Evolutionary conservation across 2,888 invertebrate species (phyloP).

Genomic region (Tachina fera): DNA sequence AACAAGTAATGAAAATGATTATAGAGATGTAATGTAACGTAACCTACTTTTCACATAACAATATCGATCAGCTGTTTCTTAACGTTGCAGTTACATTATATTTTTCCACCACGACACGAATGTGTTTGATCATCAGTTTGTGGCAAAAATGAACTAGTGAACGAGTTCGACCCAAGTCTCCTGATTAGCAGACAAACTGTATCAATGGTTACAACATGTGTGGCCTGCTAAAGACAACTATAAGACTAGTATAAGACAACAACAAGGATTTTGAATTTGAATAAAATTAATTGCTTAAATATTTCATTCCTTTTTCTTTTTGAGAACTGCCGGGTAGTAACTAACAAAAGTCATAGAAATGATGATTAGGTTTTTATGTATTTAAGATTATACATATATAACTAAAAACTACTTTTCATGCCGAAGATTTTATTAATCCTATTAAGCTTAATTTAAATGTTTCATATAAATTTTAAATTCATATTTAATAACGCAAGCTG

Average conservation of each 20-base stretch:
- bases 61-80: no score
- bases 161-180: no score
- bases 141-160: no score
- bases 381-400: conserved; percentile 21
- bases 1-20: no score
- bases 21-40: no score
- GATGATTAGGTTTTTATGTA: neutral
- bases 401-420: conserved; percentile 27
- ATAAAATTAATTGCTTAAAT: neutral
- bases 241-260: neutral
- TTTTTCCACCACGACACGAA: no score
- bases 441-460: conserved; percentile 52
- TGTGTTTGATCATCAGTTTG: no score
- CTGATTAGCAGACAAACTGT: no score
- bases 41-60: no score
- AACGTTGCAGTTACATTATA: no score
- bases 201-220: no score
- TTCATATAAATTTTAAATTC: conserved; percentile 12
- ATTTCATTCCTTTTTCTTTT: neutral
- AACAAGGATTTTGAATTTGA: neutral
- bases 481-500: conserved; percentile 9
- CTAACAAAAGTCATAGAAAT: neutral
- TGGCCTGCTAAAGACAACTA: no score
- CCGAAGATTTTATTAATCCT: conserved; percentile 20
- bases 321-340: conserved; percentile 20